Evolutionary conservation across 2,113 vertebrate species (phyloP).

Genomic region (Hemiscyllium ocellatum): DNA sequence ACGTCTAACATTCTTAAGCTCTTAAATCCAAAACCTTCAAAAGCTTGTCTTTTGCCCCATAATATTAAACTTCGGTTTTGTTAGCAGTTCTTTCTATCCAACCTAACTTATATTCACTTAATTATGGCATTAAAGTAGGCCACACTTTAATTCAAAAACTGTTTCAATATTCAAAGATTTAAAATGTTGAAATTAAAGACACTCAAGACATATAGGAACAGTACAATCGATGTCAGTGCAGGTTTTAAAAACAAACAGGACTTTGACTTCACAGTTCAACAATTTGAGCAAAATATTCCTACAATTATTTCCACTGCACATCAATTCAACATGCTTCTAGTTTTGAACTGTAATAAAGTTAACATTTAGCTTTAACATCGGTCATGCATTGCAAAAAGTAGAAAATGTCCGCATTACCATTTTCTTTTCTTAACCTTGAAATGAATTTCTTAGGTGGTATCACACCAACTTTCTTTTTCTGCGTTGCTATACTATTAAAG

Average conservation of each 20-base stretch:
- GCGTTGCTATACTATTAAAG: slow-evolving; percentile 86
- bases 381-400: background rate
- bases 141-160: background rate
- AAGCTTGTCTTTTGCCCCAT: too few species aligned
- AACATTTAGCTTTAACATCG: background rate
- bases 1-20: too few species aligned
- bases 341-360: background rate
- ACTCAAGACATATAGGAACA: background rate
- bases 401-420: slow-evolving; percentile 56
- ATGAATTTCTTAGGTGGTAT: slow-evolving; percentile 91
- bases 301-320: background rate
- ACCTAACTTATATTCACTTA: background rate
- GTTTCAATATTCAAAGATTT: background rate
- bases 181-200: background rate
- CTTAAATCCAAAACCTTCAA: too few species aligned
- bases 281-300: background rate
- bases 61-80: background rate
- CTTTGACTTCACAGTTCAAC: background rate
- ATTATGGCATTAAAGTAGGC: background rate
- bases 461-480: slow-evolving; percentile 90
- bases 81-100: background rate
- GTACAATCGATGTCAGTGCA: background rate
- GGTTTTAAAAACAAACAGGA: background rate
- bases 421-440: slow-evolving; percentile 81
- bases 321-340: background rate